Conservation (phyloP, 2,888 invertebrate genomes). For the Agrotis puta region DNA sequence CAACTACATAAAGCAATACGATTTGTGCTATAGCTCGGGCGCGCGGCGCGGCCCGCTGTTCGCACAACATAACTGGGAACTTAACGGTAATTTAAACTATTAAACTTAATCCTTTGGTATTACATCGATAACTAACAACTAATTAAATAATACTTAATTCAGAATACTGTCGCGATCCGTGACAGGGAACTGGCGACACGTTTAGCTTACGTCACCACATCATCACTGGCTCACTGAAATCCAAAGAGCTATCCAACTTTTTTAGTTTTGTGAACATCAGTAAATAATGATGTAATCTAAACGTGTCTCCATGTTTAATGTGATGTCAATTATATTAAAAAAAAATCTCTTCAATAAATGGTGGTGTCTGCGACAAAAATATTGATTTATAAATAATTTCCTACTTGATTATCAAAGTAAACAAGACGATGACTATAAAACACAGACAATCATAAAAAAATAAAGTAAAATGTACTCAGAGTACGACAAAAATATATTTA, state of each 20-base stretch:
- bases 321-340: constrained; percentile 42
- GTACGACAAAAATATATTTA: constrained; percentile 61
- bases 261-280: not conserved
- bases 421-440: constrained; percentile 57
- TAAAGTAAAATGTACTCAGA: constrained; percentile 58
- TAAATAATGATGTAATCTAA: constrained; percentile 28
- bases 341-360: constrained; percentile 33
- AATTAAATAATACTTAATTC: constrained; percentile 74
- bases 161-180: constrained; percentile 68
- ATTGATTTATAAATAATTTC: constrained; percentile 45
- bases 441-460: constrained; percentile 48
- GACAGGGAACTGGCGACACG: constrained; percentile 30
- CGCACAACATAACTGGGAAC: constrained; percentile 49
- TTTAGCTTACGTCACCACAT: constrained; percentile 29
- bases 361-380: constrained; percentile 42
- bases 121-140: constrained; percentile 69
- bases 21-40: constrained; percentile 79
- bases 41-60: constrained; percentile 27
- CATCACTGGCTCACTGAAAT: too few relatives aligned
- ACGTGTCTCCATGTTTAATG: constrained; percentile 26
- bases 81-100: constrained; percentile 55
- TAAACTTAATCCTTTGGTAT: constrained; percentile 79
- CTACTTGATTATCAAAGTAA: constrained; percentile 43
- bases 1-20: constrained; percentile 87
- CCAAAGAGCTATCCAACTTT: not conserved